Percentiles rank a stretch among this genome's conserved stretches.
phyloP scores from a whole-genome alignment of 2,113 vertebrate species.

The Dinomys branickii region DNA sequence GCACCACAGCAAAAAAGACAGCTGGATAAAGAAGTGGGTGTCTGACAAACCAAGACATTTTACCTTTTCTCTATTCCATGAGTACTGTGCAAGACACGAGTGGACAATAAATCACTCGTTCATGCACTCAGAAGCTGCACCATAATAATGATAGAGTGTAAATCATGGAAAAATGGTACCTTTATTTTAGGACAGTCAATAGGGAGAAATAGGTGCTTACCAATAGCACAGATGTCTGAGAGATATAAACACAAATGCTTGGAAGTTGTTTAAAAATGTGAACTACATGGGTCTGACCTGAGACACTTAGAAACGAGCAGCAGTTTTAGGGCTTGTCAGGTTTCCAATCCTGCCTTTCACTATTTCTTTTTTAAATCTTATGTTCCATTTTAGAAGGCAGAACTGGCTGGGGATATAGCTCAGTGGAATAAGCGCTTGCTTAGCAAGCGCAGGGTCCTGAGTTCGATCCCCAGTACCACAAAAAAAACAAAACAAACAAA shows the following conservation, averaged over 20 bases:
- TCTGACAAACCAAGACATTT: slow-evolving; percentile 75
- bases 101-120: slow-evolving; percentile 83
- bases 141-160: slow-evolving; percentile 81
- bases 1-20: slow-evolving; percentile 61
- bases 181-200: slow-evolving; percentile 80
- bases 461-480: too few species aligned
- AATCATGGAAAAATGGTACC: slow-evolving; percentile 71
- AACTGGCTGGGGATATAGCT: too few species aligned
- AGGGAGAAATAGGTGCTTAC: slow-evolving; percentile 61
- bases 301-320: slow-evolving; percentile 58
- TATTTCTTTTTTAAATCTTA: slow-evolving; percentile 34
- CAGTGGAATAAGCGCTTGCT: too few species aligned
- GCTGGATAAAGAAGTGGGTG: slow-evolving; percentile 68
- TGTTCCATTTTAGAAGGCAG: slow-evolving; percentile 32
- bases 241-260: slow-evolving; percentile 82
- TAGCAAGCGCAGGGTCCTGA: too few species aligned
- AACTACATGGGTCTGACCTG: slow-evolving; percentile 65
- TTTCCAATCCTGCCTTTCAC: slow-evolving; percentile 62
- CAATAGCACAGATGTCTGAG: slow-evolving; percentile 72
- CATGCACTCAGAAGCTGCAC: slow-evolving; percentile 74
- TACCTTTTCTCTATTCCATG: slow-evolving; percentile 80
- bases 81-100: slow-evolving; percentile 79
- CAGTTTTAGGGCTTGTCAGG: background rate
- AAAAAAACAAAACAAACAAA: too few species aligned
- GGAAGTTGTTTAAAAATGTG: slow-evolving; percentile 80